A percentile compares a stretch with the other conserved stretches of the same genome.
These are phyloP conservation scores for Pagetopsis macropterus DNA, from an alignment of 2,797 vertebrate species.

Conservation along the genomic window DNA sequence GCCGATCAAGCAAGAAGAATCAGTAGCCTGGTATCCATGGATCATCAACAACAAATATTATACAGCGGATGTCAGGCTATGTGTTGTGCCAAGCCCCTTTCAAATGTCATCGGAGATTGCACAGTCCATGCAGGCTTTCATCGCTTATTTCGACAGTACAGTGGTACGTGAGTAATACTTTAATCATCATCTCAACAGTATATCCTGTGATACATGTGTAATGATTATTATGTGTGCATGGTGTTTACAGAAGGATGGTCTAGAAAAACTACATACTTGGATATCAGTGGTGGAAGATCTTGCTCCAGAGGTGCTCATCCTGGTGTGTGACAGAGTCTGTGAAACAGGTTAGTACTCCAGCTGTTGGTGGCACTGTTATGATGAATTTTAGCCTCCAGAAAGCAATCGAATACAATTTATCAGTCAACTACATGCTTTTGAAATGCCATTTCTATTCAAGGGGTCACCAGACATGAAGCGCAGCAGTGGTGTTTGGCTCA, in stretches of 20 bases:
- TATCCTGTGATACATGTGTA: not conserved
- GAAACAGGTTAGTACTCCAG: conserved; percentile 85
- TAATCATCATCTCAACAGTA: not conserved
- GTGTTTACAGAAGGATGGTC: conserved; percentile 87
- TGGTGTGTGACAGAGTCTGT: conserved; percentile 93
- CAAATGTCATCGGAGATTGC: conserved; percentile 89
- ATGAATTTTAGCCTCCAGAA: not conserved
- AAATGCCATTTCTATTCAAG: conserved; percentile 69
- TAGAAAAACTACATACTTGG: conserved; percentile 90
- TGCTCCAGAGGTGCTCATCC: conserved; percentile 94
- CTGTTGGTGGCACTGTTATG: not conserved
- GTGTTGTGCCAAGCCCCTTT: conserved; percentile 88
- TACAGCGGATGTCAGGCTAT: conserved; percentile 91
- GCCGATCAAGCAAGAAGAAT: conserved; percentile 77
- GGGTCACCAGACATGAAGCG: conserved; percentile 91
- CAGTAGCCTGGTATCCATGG: conserved; percentile 93
- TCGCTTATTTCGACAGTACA: conserved; percentile 94
- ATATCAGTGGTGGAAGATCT: conserved; percentile 92
- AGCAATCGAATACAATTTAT: not conserved
- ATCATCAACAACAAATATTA: conserved; percentile 99
- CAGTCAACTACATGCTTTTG: not conserved
- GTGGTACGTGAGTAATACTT: conserved; percentile 75
- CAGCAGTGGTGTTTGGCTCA: conserved; percentile 98
- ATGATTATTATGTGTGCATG: not conserved
- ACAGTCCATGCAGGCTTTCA: conserved; percentile 91